Percentiles rank a stretch among this genome's conserved stretches.
Evolutionary conservation across 2,797 vertebrate genomes (phyloP).

Genomic region (Eulemur mongoz): DNA sequence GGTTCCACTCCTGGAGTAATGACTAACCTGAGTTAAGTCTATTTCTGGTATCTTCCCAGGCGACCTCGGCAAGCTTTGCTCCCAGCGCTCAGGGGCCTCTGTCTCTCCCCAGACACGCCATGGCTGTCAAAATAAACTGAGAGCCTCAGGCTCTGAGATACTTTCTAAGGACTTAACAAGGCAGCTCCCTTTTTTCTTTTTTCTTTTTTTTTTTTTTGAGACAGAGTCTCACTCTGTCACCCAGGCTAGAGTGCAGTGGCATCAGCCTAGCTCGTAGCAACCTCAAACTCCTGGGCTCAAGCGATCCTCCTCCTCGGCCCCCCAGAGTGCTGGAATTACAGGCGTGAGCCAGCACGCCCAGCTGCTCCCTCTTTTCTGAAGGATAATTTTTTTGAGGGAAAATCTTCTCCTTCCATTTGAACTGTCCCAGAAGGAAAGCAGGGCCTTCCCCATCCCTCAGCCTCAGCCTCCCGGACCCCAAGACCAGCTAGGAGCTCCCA

Average conservation of each 20-base stretch:
- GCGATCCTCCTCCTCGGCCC: too few species aligned
- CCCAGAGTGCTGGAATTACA: too few species aligned
- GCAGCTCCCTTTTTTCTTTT: neutral
- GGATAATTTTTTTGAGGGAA: neutral
- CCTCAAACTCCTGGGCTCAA: too few species aligned
- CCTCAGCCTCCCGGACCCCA: neutral
- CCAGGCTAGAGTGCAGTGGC: too few species aligned
- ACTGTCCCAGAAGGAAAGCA: neutral
- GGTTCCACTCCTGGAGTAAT: neutral
- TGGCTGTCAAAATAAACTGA: neutral
- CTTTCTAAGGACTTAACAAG: neutral
- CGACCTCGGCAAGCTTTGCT: rapidly evolving
- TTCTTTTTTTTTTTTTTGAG: too few species aligned
- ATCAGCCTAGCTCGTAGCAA: too few species aligned
- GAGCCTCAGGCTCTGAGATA: neutral
- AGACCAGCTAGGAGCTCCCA: neutral
- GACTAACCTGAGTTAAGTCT: neutral
- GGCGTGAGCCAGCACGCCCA: too few species aligned
- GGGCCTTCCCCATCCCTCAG: neutral
- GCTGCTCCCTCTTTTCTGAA: neutral
- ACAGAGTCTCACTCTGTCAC: too few species aligned
- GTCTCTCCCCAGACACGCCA: neutral
- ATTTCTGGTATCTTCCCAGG: neutral
- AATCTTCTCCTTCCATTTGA: neutral
- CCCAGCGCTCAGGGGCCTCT: neutral